Evolutionary conservation across 2,113 vertebrate species (phyloP).

Genomic region (Chloebia gouldiae): DNA sequence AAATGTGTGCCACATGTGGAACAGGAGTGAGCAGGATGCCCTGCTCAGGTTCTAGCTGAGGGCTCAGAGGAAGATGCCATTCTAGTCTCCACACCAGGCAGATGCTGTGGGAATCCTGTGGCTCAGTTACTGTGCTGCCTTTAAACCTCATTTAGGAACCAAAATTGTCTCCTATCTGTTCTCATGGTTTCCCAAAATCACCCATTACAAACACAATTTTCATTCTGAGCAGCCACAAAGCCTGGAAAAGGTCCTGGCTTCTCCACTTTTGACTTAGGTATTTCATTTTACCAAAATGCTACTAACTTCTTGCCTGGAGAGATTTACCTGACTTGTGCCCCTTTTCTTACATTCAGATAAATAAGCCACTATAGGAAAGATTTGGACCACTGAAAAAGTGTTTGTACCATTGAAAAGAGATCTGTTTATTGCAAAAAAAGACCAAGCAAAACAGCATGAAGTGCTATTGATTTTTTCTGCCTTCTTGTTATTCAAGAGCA

Average conservation of each 20-base stretch:
- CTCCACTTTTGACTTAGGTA: neutral
- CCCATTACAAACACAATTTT: constrained; percentile 1
- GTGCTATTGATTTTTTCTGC: neutral
- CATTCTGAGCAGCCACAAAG: constrained; percentile 17
- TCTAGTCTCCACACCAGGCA: neutral
- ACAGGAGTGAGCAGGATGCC: neutral
- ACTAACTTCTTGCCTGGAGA: neutral
- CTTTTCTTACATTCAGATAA: neutral
- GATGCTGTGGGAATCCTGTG: constrained; percentile 29
- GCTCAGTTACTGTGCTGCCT: neutral
- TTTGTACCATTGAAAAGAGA: neutral
- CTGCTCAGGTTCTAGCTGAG: neutral
- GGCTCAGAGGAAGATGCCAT: neutral
- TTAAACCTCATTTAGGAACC: constrained; percentile 63
- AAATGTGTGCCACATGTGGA: neutral
- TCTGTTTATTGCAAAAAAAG: neutral
- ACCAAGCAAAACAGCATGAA: neutral
- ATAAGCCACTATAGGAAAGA: neutral
- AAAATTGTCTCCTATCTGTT: constrained; percentile 66
- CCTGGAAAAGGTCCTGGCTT: constrained; percentile 9
- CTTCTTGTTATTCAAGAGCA: neutral
- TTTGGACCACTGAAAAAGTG: neutral
- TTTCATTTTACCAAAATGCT: neutral
- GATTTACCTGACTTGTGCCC: neutral
- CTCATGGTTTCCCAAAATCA: constrained; percentile 58